Evolutionary conservation across 2,797 vertebrate species (phyloP).

Genomic region (Lepilemur septentrionalis): DNA sequence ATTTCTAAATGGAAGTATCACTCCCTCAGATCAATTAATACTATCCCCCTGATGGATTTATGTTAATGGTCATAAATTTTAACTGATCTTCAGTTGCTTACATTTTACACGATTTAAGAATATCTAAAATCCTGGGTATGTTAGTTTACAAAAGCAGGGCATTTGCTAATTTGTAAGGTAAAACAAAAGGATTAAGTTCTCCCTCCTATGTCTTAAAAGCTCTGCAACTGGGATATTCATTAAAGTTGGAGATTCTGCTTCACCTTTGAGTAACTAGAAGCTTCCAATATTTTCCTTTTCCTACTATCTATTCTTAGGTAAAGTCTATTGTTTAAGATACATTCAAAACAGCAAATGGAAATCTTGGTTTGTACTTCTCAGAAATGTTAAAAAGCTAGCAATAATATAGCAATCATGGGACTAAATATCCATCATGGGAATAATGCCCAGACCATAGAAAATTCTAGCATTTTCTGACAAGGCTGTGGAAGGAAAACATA

Average conservation of each 20-base stretch:
- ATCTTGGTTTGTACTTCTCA: constrained; percentile 57
- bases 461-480: constrained; percentile 53
- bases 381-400: constrained; percentile 61
- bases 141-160: background rate
- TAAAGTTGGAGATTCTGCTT: background rate
- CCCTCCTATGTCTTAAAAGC: background rate
- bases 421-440: constrained; percentile 48
- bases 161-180: background rate
- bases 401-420: constrained; percentile 51
- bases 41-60: background rate
- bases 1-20: background rate
- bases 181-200: constrained; percentile 16
- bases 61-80: constrained; percentile 20
- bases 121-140: background rate
- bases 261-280: constrained; percentile 14
- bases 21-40: background rate
- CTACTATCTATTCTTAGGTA: constrained; percentile 39
- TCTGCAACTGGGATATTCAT: background rate
- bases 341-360: constrained; percentile 40
- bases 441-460: constrained; percentile 59
- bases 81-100: background rate
- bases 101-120: constrained; percentile 11
- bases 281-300: constrained; percentile 35
- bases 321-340: constrained; percentile 25
- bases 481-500: constrained; percentile 46